Conservation (phyloP, 2,113 vertebrate genomes). For the Nansenia antarctica region DNA sequence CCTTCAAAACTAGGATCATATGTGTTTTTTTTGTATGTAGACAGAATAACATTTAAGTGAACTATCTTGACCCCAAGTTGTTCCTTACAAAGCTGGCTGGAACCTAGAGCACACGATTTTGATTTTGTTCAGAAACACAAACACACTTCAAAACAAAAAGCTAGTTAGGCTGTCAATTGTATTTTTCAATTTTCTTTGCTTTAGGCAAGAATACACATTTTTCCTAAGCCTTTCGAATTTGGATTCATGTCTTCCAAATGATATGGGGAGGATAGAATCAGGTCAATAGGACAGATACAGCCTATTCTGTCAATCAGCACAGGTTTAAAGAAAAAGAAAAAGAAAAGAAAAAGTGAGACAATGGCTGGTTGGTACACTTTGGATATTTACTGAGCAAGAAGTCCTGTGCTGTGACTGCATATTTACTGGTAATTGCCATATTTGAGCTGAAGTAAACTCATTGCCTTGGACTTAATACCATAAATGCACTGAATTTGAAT, state of each 20-base stretch:
- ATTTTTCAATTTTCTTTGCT: slow-evolving; percentile 6
- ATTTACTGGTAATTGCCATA: slow-evolving; percentile 23
- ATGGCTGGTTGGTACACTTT: slow-evolving; percentile 70
- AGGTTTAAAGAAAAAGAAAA: too few species aligned
- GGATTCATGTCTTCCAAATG: slow-evolving; percentile 44
- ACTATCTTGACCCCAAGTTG: not conserved
- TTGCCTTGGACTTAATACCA: slow-evolving; percentile 25
- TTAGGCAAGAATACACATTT: slow-evolving; percentile 44
- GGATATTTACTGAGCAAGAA: slow-evolving; percentile 46
- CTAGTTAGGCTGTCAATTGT: not conserved
- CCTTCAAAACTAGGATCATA: not conserved
- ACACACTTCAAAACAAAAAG: not conserved
- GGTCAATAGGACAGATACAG: slow-evolving; percentile 68
- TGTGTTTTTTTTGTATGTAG: not conserved
- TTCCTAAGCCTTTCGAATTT: slow-evolving; percentile 45
- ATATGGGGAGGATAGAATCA: slow-evolving; percentile 44
- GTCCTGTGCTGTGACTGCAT: slow-evolving; percentile 49
- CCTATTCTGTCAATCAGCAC: slow-evolving; percentile 72
- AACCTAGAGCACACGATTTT: not conserved
- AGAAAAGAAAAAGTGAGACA: slow-evolving; percentile 66
- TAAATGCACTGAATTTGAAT: slow-evolving; percentile 42
- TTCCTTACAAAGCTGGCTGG: not conserved
- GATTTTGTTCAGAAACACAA: not conserved
- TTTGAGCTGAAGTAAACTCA: slow-evolving; percentile 30
- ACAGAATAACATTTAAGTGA: not conserved